Base-by-base conservation (phyloP, 1,140 invertebrate genomes). In the Aphelenchoides avenae region DNA sequence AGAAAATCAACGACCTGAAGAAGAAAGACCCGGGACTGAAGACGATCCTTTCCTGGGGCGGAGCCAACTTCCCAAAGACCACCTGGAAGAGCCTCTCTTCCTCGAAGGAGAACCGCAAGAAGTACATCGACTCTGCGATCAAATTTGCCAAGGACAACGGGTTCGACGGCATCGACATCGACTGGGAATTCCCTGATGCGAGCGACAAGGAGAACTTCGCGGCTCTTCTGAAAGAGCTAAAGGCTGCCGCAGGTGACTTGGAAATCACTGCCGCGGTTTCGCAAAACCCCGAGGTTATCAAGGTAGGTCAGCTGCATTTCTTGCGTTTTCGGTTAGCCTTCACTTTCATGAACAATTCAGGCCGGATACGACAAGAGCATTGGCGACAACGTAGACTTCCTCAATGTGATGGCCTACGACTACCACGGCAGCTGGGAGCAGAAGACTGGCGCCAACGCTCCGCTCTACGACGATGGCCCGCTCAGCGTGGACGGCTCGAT, bases 101-200 rank as follows among this genome's bases (percentile, higher is more conserved):
- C 20, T 15, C n/a, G n/a, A 13, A 3, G 2, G 1, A 44, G 31
- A 15, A n/a, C 4, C n/a, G 13, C 4, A 20, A 44, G 31, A 44
- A 70, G 94, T 96, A 70, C 88, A 91, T 3, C 91, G 91, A 70
- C 87, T 91, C 71, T 86, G 89, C 5, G 89, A 92, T 39, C 88
- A 91, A 66, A 1, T 94, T 91, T 79, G 81, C 95, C 2, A 82
- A 91, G 24, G 87, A 89, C 71, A 87, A 88, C 64, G 86, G 89
- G 77, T 93, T 95, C 75, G 91, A 95, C 95, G 91, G 91, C 90
- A 95, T 80, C n/a, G n/a, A n/a, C n/a, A n/a, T n/a, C n/a, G n/a
- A n/a, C n/a, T n/a, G n/a, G n/a, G n/a, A n/a, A n/a, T 93, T 92
- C 79, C 90, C 91, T 2, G 84, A 43, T 13, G 51, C 51, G 1